Conservation (phyloP, 2,113 vertebrate species). For the Cygnus atratus region DNA sequence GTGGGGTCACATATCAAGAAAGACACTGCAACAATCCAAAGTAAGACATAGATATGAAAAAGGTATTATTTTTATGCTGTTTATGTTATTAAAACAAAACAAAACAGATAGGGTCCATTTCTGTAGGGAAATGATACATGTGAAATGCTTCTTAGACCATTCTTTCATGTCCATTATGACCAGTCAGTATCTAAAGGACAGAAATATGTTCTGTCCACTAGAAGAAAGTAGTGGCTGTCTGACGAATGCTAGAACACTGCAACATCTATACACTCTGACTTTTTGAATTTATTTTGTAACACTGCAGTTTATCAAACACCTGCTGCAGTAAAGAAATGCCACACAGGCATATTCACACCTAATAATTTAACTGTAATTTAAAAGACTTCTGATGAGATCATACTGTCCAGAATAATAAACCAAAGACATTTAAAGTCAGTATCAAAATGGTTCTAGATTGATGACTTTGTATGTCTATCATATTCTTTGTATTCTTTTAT, state of each 20-base stretch:
- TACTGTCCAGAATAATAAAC: neutral
- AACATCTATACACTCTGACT: neutral
- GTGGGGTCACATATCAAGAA: slow-evolving; percentile 88
- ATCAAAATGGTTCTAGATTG: neutral
- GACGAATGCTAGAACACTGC: neutral
- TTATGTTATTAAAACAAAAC: neutral
- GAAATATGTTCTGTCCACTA: neutral
- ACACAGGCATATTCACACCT: neutral
- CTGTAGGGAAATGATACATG: neutral
- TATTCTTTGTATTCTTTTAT: neutral
- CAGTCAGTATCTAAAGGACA: neutral
- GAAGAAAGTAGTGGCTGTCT: neutral
- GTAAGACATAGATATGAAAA: slow-evolving; percentile 73
- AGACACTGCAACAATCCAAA: slow-evolving; percentile 92
- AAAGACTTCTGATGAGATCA: neutral
- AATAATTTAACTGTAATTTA: neutral
- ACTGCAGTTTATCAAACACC: neutral
- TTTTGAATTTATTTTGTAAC: neutral
- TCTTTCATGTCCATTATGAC: fast-evolving
- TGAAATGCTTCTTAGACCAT: neutral
- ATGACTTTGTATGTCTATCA: neutral
- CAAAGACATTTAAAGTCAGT: neutral
- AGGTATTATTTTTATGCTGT: neutral
- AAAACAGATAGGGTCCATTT: neutral
- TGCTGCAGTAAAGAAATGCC: neutral